Percentiles rank a stretch among this genome's conserved stretches.
Conservation (phyloP, 2,113 vertebrate genomes). For the Ailurus styani region DNA sequence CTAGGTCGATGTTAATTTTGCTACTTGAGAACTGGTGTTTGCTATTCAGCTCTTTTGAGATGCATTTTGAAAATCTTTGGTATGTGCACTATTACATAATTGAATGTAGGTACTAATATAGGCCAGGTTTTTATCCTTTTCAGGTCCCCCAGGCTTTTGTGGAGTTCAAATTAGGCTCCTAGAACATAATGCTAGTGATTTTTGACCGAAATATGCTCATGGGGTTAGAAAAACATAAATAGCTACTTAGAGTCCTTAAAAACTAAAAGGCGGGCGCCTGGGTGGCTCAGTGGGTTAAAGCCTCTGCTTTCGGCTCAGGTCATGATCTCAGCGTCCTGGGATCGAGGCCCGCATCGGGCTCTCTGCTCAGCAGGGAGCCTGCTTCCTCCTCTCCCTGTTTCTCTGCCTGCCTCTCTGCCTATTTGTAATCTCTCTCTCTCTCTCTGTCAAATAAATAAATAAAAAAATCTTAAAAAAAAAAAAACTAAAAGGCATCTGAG, state of each 20-base stretch:
- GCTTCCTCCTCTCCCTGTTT: too few species aligned
- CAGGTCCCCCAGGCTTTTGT: neutral
- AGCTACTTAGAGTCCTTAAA: neutral
- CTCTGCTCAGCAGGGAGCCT: too few species aligned
- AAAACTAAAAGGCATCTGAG: neutral
- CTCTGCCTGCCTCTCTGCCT: too few species aligned
- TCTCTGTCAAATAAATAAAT: too few species aligned
- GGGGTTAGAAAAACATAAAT: neutral
- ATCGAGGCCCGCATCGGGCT: too few species aligned
- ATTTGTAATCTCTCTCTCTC: too few species aligned
- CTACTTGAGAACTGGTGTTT: neutral
- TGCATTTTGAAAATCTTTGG: neutral
- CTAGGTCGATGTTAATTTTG: neutral
- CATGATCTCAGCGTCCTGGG: too few species aligned
- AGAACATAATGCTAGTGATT: neutral
- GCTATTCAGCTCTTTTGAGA: neutral
- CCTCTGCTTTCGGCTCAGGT: too few species aligned
- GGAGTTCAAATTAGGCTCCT: neutral
- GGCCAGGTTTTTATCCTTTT: slow-evolving; percentile 2
- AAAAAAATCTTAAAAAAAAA: too few species aligned
- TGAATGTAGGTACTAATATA: neutral
- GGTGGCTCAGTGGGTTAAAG: too few species aligned
- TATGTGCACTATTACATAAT: neutral
- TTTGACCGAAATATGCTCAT: neutral
- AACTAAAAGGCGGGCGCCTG: neutral